Conservation (phyloP, 2,888 invertebrate species). For the Chrysopilus asiliformis region DNA sequence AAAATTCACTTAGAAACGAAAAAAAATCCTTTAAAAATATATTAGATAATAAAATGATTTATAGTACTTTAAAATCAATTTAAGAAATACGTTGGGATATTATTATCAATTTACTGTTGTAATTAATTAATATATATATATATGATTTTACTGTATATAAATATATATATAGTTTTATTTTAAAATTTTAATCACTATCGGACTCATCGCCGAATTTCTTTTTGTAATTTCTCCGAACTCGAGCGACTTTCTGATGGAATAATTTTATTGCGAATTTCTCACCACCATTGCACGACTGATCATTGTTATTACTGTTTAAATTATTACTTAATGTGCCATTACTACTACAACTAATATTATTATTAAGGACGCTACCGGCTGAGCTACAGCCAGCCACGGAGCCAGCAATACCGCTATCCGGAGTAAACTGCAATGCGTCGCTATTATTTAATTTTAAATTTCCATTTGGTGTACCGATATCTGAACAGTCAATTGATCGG, state of each 20-base stretch:
- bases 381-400: conserved; percentile 13
- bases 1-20: too few relatives aligned
- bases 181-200: conserved; percentile 50
- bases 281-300: conserved; percentile 10
- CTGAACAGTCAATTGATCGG: conserved; percentile 5
- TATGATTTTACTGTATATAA: too few relatives aligned
- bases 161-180: too few relatives aligned
- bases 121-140: too few relatives aligned
- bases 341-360: conserved; percentile 1
- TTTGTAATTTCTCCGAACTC: conserved; percentile 48
- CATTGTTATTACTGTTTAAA: conserved; percentile 5
- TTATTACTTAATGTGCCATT: conserved; percentile 5
- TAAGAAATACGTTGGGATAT: too few relatives aligned
- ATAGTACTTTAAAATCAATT: too few relatives aligned
- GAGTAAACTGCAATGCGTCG: conserved; percentile 16
- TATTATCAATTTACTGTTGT: too few relatives aligned
- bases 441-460: conserved; percentile 12
- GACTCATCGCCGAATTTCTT: conserved; percentile 47
- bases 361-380: conserved; percentile 10
- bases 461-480: conserved; percentile 12
- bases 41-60: too few relatives aligned
- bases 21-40: too few relatives aligned
- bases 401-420: conserved; percentile 25
- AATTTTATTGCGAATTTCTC: conserved; percentile 19
- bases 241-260: conserved; percentile 42